Percentiles rank a stretch among this genome's conserved stretches.
phyloP scores from a whole-genome alignment of 2,113 vertebrate genomes.

The Poeciliopsis retropinna region DNA sequence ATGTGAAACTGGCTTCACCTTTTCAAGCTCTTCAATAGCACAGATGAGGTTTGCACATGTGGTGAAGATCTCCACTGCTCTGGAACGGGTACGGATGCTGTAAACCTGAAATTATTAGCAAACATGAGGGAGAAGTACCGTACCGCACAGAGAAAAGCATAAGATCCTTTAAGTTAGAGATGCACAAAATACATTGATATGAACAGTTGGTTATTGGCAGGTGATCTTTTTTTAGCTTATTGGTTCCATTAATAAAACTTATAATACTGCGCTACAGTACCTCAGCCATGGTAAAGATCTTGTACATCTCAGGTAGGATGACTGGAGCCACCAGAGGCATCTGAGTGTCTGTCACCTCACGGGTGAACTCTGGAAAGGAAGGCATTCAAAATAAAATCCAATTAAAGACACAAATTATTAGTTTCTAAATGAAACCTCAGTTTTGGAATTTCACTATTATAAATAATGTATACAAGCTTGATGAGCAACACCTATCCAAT shows the following conservation, averaged over 20 bases:
- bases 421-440: neutral
- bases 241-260: no score
- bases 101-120: conserved; percentile 83
- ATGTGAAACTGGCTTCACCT: conserved; percentile 75
- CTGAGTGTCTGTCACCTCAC: conserved; percentile 97
- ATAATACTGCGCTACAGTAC: conserved; percentile 66
- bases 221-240: no score
- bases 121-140: neutral
- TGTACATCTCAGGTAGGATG: conserved; percentile 99
- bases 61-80: conserved; percentile 98
- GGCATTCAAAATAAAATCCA: neutral
- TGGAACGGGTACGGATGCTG: conserved; percentile 93
- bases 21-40: conserved; percentile 97
- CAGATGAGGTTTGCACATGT: conserved; percentile 98
- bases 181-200: no score
- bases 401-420: no score
- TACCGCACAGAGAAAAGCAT: neutral
- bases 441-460: neutral
- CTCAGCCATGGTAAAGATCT: conserved; percentile 99
- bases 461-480: neutral
- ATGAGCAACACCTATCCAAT: neutral
- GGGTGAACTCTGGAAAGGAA: conserved; percentile 87
- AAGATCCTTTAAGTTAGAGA: neutral
- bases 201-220: no score
- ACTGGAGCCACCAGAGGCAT: conserved; percentile 98